Conservation (phyloP, 2,113 vertebrate species). For the Hirundichthys speculiger region DNA sequence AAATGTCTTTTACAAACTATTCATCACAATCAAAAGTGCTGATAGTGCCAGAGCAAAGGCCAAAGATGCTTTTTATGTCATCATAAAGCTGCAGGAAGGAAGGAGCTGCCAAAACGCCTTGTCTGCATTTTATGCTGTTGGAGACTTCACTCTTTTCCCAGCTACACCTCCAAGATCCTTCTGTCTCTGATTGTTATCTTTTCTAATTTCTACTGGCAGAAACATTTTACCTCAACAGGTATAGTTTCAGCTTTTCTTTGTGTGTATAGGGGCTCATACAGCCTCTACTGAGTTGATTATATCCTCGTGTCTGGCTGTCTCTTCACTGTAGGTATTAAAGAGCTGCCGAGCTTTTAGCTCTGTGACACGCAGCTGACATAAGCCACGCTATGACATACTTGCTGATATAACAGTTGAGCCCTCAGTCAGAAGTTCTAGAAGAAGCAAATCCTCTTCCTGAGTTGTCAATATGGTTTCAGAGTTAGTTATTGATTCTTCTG, state of each 20-base stretch:
- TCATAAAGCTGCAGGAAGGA: slow-evolving; percentile 38
- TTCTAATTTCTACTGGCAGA: slow-evolving; percentile 8
- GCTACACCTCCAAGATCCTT: slow-evolving; percentile 39
- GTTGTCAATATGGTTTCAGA: background rate
- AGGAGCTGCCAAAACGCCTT: slow-evolving; percentile 43
- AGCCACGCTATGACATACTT: slow-evolving; percentile 10
- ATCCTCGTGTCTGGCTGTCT: slow-evolving; percentile 5
- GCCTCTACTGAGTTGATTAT: background rate
- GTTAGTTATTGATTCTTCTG: background rate
- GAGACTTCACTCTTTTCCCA: slow-evolving; percentile 1
- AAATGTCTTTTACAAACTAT: slow-evolving; percentile 26
- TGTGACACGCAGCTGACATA: background rate
- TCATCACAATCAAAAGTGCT: slow-evolving; percentile 50
- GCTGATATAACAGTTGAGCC: slow-evolving; percentile 21
- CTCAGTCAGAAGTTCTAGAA: slow-evolving; percentile 11
- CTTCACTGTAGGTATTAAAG: slow-evolving; percentile 13
- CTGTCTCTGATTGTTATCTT: background rate
- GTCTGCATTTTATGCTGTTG: slow-evolving; percentile 29
- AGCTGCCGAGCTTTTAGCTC: slow-evolving; percentile 5
- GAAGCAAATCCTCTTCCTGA: slow-evolving; percentile 12
- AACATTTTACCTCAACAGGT: background rate
- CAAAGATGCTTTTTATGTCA: slow-evolving; percentile 54
- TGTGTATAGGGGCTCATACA: background rate
- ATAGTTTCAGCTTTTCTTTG: background rate
- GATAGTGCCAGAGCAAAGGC: slow-evolving; percentile 44